phyloP scores from a whole-genome alignment of 2,113 vertebrate genomes.

The Dermatemys mawii region DNA sequence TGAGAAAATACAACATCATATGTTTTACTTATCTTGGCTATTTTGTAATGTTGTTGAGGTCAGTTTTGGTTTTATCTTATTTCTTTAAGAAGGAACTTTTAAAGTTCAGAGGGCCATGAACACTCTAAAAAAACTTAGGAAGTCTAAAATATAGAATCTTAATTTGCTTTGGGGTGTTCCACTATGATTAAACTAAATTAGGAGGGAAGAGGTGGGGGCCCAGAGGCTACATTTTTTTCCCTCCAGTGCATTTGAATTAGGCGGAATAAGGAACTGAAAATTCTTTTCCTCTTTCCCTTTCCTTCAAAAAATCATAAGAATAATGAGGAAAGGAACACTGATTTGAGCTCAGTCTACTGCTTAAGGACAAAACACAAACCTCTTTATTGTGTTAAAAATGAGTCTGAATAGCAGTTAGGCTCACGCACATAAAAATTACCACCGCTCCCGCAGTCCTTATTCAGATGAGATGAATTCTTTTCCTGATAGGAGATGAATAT shows the following conservation, averaged over 20 bases:
- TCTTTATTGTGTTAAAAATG: conserved; percentile 37
- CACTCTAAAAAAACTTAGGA: not conserved
- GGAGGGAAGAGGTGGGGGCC: not conserved
- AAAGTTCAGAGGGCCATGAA: not conserved
- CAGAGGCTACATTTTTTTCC: not conserved
- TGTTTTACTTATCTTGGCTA: not conserved
- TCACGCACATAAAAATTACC: conserved; percentile 33
- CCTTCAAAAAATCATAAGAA: conserved; percentile 38
- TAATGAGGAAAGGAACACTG: conserved; percentile 27
- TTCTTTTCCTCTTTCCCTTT: not conserved
- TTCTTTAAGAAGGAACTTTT: not conserved
- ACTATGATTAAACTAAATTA: not conserved
- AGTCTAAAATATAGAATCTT: not conserved
- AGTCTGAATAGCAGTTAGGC: conserved; percentile 18
- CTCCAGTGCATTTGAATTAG: not conserved
- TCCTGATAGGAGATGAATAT: not conserved
- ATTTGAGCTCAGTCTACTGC: not conserved
- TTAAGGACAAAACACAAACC: not conserved
- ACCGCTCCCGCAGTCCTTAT: not conserved
- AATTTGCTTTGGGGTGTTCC: not conserved
- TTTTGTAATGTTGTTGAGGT: not conserved
- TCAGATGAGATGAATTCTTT: conserved; percentile 14
- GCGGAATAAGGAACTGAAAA: not conserved
- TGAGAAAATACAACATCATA: not conserved
- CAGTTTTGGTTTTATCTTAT: not conserved